phyloP scores from a whole-genome alignment of 2,888 invertebrate species.

The Apotomis turbidana region DNA sequence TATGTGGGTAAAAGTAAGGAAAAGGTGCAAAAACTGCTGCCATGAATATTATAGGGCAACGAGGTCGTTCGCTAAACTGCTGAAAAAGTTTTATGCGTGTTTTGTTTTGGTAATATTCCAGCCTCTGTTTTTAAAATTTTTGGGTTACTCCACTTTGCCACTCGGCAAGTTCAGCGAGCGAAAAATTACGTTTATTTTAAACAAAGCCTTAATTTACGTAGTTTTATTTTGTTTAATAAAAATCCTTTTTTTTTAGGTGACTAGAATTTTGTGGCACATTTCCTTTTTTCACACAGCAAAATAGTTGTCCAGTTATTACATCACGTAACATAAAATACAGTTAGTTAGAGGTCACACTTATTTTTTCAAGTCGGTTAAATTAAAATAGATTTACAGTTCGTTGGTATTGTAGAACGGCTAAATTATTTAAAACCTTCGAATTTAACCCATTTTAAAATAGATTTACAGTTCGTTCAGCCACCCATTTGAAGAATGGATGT shows the following conservation, averaged over 20 bases:
- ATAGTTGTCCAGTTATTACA: too few relatives aligned
- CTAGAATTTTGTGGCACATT: too few relatives aligned
- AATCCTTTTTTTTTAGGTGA: neutral
- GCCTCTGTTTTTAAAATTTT: slow-evolving; percentile 28
- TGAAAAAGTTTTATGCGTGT: slow-evolving; percentile 51
- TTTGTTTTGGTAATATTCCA: slow-evolving; percentile 48
- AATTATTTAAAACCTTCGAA: too few relatives aligned
- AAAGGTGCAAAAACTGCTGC: slow-evolving; percentile 53
- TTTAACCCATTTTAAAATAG: too few relatives aligned
- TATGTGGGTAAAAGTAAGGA: slow-evolving; percentile 48
- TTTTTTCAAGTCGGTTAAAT: too few relatives aligned
- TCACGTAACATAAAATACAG: too few relatives aligned
- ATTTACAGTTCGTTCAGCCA: too few relatives aligned
- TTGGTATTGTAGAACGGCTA: too few relatives aligned
- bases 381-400: too few relatives aligned
- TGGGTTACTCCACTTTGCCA: slow-evolving; percentile 29
- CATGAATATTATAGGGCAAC: slow-evolving; percentile 58
- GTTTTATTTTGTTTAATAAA: slow-evolving; percentile 9
- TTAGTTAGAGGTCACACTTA: too few relatives aligned
- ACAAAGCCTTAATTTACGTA: slow-evolving; percentile 3
- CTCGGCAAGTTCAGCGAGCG: slow-evolving; percentile 1
- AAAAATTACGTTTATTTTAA: slow-evolving; percentile 1
- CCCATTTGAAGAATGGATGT: too few relatives aligned
- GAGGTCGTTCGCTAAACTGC: slow-evolving; percentile 51
- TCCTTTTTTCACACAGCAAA: too few relatives aligned